Base-by-base conservation (phyloP, 2,113 vertebrate species). In the Sinosuthora webbiana region DNA sequence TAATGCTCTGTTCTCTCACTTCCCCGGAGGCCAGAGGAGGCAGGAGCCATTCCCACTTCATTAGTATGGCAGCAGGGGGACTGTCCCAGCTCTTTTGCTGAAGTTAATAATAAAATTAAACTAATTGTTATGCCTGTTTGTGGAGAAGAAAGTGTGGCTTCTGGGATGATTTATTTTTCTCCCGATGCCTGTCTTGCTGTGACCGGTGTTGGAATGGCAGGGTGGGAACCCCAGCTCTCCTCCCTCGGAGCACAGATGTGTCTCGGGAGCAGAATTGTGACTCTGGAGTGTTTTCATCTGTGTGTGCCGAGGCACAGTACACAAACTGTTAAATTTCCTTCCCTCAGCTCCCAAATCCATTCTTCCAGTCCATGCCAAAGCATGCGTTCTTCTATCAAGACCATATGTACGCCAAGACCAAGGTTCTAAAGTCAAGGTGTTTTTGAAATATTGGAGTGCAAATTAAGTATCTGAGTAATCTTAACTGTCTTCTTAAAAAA, bases 361-460 rank as follows among this genome's bases (percentile, higher is more conserved):
- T 73, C 59, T 52, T 83, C 23, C 60, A 45, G 63, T 8, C 73
- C 25, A 56, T 86, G 97, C 92, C 88, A 94, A 95, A 78, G 90
- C 93, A 89, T 84, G 86, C 37, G 41, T 44, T 86, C 67, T 31
- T 95, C 93, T 95, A 92, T 97, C 93, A 95, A 85, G 94, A 93
- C 93, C 95, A 96, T 87, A 97, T 96, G 95, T 79, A 81, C 27
- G 16, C 94, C 92, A 83, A 56, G 87, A 78, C 76, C 4, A 8
- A 78, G 69, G 92, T 92, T 97, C 95, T 87, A 30, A 96, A 97
- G 93, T 92, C 94, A 96, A 96, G 95, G 94, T 96, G 94, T 93
- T 95, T 93, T 83, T 94, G 95, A 93, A 94, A 90, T 94, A 82
- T 62, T 64, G 90, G 90, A 95, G 87, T 17, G 63, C 74, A 78